phyloP scores from a whole-genome alignment of 2,888 invertebrate genomes.

The Drepana falcataria region DNA sequence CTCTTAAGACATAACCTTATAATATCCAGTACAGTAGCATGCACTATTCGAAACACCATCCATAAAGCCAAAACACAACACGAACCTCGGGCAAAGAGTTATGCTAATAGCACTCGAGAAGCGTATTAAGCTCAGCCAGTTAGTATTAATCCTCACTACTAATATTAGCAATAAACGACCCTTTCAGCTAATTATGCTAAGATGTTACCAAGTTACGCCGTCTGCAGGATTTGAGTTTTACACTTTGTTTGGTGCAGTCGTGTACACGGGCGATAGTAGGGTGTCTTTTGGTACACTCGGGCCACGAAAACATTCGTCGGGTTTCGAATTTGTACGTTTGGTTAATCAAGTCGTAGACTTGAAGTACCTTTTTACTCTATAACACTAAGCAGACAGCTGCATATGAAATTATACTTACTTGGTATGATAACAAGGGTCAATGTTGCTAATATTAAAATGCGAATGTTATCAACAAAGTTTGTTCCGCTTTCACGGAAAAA shows the following conservation, averaged over 20 bases:
- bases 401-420: too few relatives aligned
- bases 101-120: slow-evolving; percentile 56
- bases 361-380: too few relatives aligned
- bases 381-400: too few relatives aligned
- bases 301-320: too few relatives aligned
- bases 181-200: slow-evolving; percentile 74
- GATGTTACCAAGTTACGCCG: slow-evolving; percentile 61
- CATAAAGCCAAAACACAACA: not conserved
- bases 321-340: too few relatives aligned
- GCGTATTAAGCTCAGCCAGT: slow-evolving; percentile 35
- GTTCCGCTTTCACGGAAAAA: too few relatives aligned
- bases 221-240: slow-evolving; percentile 55
- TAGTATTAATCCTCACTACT: slow-evolving; percentile 72
- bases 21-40: too few relatives aligned
- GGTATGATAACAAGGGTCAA: too few relatives aligned
- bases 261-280: slow-evolving; percentile 11
- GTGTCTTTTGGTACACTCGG: not conserved
- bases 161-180: slow-evolving; percentile 76
- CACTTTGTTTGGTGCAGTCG: slow-evolving; percentile 28
- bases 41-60: not conserved
- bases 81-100: slow-evolving; percentile 31
- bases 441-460: too few relatives aligned
- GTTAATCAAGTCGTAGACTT: too few relatives aligned
- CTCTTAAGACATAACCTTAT: too few relatives aligned
- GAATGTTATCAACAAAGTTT: too few relatives aligned